These are phyloP conservation scores for Hypotaenidia philippensis DNA, from an alignment of 2,797 vertebrate genomes.

Conservation along the genomic window DNA sequence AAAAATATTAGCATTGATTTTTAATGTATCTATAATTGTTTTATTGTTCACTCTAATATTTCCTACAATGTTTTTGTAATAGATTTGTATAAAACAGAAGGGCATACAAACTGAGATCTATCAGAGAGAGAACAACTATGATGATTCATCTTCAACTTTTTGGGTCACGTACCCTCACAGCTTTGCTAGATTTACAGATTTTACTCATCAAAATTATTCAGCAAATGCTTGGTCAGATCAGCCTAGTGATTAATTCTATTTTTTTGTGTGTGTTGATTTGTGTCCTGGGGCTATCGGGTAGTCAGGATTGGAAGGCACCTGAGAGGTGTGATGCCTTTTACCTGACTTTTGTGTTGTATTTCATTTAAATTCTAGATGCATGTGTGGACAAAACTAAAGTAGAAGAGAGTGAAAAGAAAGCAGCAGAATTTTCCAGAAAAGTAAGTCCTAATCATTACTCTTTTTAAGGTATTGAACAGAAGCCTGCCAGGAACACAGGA, in stretches of 20 bases:
- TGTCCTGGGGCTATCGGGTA: neutral
- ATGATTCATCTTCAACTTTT: neutral
- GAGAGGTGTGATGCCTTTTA: neutral
- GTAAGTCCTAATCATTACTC: conserved; percentile 77
- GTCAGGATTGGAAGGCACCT: neutral
- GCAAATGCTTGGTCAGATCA: neutral
- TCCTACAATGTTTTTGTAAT: neutral
- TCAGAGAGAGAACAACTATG: neutral
- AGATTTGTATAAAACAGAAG: neutral
- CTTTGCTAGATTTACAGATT: neutral
- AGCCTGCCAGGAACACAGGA: conserved; percentile 17
- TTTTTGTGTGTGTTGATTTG: neutral
- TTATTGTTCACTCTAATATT: neutral
- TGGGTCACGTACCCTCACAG: neutral
- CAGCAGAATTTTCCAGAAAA: conserved; percentile 95
- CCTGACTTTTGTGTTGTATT: neutral
- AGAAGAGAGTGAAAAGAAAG: conserved; percentile 96
- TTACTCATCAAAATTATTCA: neutral
- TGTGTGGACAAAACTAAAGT: conserved; percentile 97
- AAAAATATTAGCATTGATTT: neutral
- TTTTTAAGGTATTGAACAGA: conserved; percentile 68
- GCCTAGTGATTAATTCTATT: neutral
- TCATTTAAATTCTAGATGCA: conserved; percentile 84
- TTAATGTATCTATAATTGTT: neutral
- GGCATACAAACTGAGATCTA: neutral